Base-by-base conservation (phyloP, 2,888 invertebrate species). In the Rotaria macrura region DNA sequence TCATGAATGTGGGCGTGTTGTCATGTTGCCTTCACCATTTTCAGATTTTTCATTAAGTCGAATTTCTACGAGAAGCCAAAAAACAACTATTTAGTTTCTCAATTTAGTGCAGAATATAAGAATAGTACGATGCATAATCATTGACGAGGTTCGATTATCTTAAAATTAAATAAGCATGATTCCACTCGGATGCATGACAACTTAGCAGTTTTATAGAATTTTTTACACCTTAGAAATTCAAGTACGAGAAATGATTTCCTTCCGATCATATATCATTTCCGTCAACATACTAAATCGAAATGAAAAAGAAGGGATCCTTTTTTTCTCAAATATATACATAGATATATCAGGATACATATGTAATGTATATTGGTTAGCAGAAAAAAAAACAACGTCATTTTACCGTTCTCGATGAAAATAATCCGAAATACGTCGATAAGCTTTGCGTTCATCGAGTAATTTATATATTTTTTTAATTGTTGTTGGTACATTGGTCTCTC, bases 391-490 rank as follows among this genome's bases (percentile, higher is more conserved):
- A 49, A 49, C 2, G 10, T 49, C 14, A 7, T 49, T 43, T 79
- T 79, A 79, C 79, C 79, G 79, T 43, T 79, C 79, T 43, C 79
- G 79, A 43, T 79, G 79, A 79, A 79, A 79, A 79, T 79, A 79
- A 79, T 79, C 79, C 43, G 79, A 79, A 43, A 79, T 79, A 3
- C 79, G 79, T n/a, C 79, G 79, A 79, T 79, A 79, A 40, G 79
- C 79, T 79, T 79, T 79, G 6, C 79, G 40, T 79, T 79, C 79
- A 43, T 79, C 79, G 43, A 79, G 43, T n/a, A 79, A 4, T n/a
- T 79, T 79, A 43, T 79, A 79, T 43, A 79, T 79, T 79, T 79
- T 79, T 40, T 79, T 79, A 9, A 79, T 79, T 79, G 79, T 43
- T n/a, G 43, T 43, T 79, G 79, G 79, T n/a, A 79, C 79, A 43